Evolutionary conservation across 2,797 vertebrate genomes (phyloP).

Genomic region (Rallus crepitans): DNA sequence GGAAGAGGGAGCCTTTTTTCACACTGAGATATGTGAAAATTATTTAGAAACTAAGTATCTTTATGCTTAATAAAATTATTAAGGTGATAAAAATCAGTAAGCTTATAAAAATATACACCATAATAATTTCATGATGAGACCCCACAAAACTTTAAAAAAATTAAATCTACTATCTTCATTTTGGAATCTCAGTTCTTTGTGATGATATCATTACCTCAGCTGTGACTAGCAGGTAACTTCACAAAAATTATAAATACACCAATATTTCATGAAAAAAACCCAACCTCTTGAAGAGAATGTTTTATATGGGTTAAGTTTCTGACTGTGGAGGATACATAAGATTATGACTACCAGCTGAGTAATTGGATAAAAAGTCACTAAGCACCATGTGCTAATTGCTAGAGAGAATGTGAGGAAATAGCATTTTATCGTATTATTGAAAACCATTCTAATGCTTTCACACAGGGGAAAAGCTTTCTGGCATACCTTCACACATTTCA

Average conservation of each 20-base stretch:
- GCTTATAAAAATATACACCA: neutral
- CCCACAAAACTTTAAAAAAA: neutral
- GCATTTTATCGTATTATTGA: neutral
- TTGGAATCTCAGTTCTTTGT: neutral
- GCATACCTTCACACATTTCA: neutral
- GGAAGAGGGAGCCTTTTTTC: neutral
- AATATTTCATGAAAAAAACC: neutral
- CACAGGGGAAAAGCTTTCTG: neutral
- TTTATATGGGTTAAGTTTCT: neutral
- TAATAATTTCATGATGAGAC: neutral
- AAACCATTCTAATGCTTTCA: neutral
- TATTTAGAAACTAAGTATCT: neutral
- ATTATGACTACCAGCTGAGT: neutral
- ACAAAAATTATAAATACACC: neutral
- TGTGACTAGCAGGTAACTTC: neutral
- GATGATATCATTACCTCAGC: neutral
- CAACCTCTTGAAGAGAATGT: neutral
- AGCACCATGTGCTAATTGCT: neutral
- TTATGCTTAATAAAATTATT: neutral
- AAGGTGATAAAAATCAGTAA: neutral
- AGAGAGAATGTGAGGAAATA: neutral
- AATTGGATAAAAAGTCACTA: neutral
- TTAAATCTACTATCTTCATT: neutral
- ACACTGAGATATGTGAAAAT: neutral
- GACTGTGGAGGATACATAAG: neutral